Evolutionary conservation across 1,140 invertebrate species (phyloP).

Genomic region (Anastrepha ludens): DNA sequence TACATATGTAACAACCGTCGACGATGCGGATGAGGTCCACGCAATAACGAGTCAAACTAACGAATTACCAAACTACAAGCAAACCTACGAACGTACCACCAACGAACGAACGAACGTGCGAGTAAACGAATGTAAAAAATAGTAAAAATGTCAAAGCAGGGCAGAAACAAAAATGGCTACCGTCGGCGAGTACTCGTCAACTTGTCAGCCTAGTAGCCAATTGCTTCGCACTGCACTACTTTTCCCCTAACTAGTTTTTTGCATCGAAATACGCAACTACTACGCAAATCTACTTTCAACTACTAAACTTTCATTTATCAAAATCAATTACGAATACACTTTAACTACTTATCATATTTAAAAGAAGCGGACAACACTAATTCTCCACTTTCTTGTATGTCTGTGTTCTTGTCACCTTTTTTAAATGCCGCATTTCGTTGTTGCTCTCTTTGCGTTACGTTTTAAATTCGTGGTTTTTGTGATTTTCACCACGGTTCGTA

Average conservation of each 20-base stretch:
- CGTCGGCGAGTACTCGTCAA: constrained; percentile 37
- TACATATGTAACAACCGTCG: constrained; percentile 4
- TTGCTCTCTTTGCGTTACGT: constrained; percentile 43
- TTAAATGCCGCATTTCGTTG: constrained; percentile 56
- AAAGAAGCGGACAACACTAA: constrained; percentile 26
- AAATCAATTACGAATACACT: constrained; percentile 23
- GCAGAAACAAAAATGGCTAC: constrained; percentile 59
- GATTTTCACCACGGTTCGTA: constrained; percentile 13
- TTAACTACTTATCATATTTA: background rate
- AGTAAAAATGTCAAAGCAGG: constrained; percentile 57
- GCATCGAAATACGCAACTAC: constrained; percentile 23
- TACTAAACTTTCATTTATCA: constrained; percentile 38
- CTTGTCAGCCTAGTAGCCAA: constrained; percentile 39
- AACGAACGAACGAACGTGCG: constrained; percentile 33
- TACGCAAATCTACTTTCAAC: constrained; percentile 29
- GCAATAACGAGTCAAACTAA: constrained; percentile 20
- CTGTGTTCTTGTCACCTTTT: constrained; percentile 54
- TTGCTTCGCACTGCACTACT: constrained; percentile 23
- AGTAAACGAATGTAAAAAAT: constrained; percentile 52
- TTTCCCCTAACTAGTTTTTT: constrained; percentile 36
- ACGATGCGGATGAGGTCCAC: constrained; percentile 33
- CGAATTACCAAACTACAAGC: background rate
- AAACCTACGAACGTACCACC: constrained; percentile 29
- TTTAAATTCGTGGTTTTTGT: constrained; percentile 32
- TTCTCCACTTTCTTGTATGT: constrained; percentile 1